Conservation (phyloP, 2,113 vertebrate genomes). For the Macroglossus sobrinus region DNA sequence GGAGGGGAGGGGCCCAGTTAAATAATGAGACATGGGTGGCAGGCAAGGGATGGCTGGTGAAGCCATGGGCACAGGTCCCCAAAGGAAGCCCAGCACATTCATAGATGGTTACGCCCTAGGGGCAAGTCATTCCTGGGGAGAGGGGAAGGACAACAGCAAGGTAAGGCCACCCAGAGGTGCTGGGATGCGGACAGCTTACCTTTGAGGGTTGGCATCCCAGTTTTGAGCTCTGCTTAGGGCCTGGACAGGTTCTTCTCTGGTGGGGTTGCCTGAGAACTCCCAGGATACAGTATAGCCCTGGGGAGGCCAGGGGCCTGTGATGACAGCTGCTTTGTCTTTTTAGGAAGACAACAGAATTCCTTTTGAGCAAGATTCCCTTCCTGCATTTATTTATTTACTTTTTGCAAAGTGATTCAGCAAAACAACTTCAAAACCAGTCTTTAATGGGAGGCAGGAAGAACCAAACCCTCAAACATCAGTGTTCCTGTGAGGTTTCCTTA, state of each 20-base stretch:
- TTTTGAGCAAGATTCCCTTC: conserved; percentile 64
- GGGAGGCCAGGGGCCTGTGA: background rate
- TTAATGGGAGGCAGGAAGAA: conserved; percentile 59
- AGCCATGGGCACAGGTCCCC: background rate
- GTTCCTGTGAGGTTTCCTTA: conserved; percentile 40
- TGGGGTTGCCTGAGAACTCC: background rate
- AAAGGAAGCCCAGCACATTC: background rate
- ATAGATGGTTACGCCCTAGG: background rate
- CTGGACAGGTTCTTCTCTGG: background rate
- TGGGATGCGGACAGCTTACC: background rate
- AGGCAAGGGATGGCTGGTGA: background rate
- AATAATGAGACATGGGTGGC: background rate
- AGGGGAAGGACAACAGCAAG: background rate
- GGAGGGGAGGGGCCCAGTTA: background rate
- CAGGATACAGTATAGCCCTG: background rate
- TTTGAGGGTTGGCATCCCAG: background rate
- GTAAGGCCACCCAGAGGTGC: background rate
- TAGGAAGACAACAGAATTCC: conserved; percentile 16
- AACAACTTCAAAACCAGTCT: conserved; percentile 65
- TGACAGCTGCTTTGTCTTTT: conserved; percentile 27
- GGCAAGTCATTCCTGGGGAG: background rate
- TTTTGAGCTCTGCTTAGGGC: background rate
- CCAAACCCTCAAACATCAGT: conserved; percentile 55
- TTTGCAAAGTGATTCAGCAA: conserved; percentile 52
- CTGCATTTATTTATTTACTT: conserved; percentile 69